Base-by-base conservation (phyloP, 2,888 invertebrate species). In the Pristionchus arcanus region DNA sequence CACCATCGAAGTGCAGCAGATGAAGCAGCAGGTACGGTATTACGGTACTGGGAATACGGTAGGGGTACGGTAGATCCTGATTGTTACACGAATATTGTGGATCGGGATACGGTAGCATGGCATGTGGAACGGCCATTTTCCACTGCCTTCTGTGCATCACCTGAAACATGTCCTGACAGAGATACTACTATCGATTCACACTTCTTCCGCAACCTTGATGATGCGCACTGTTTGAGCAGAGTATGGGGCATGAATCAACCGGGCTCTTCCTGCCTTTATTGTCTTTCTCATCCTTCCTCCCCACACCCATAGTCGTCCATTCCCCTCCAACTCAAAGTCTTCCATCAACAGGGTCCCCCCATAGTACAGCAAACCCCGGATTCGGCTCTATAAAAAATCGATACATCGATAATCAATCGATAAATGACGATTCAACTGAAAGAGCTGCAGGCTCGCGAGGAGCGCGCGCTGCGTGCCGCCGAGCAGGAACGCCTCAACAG, bases 1-100 rank as follows among this genome's bases (percentile, higher is more conserved):
- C 96, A 98, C 99, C 93, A 99, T 99, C 95, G 99, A 99, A 96
- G 98, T 99, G 91, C 99, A 99, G 96, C 99, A 99, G 96, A 99
- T 99, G 99, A 99, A 99, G 96, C 98, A 98, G 92, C 99, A 99
- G 96, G 98, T 89, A 87, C 66, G 37, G 87, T 66, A 63, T 15
- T 21, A n/a, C 31, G 13, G 31, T 21, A 13, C 7, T 16, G 28
- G 2, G 55, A 55, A 3, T 49, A 83, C 53, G 25, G 37, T 53
- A 25, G 19, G 28, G 11, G 28, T n/a, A 37, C 25, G 53, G 25
- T 81, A 21, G 81, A 81, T 81, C 28, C 4, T 25, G 42, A 42
- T 42, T 42, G 9, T 42, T 3, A 42, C 42, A 9, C 42, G 42
- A 42, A 9, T 42, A 42, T n/a, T n/a, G n/a, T n/a, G n/a, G n/a